Evolutionary conservation across 2,113 vertebrate genomes (phyloP).

Genomic region (Rhabdomys dilectus): DNA sequence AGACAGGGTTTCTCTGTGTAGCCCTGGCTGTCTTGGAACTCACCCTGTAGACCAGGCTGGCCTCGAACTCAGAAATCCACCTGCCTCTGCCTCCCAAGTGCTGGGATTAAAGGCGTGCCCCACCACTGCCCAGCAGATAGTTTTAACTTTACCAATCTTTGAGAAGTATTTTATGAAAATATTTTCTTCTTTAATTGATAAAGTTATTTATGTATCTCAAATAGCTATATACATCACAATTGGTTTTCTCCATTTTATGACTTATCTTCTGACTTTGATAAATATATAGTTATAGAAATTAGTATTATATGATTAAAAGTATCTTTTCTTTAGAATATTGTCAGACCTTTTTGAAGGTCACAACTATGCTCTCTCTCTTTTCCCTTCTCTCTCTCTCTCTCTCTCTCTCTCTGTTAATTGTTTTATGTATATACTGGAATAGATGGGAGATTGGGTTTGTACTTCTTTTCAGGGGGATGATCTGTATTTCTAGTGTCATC

Average conservation of each 20-base stretch:
- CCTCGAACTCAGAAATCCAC: too few species aligned
- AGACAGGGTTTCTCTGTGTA: too few species aligned
- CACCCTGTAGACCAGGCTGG: too few species aligned
- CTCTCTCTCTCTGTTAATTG: background rate
- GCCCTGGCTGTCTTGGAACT: too few species aligned
- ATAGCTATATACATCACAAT: background rate
- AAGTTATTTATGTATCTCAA: background rate
- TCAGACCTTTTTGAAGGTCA: background rate
- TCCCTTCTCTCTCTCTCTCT: background rate
- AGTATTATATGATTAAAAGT: background rate
- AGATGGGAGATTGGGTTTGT: background rate
- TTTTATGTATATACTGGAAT: conserved; percentile 8
- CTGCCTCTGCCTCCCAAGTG: too few species aligned
- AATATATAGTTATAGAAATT: background rate
- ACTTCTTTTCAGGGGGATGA: background rate
- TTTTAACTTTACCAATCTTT: background rate
- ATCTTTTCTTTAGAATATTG: background rate
- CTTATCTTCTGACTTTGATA: conserved; percentile 14
- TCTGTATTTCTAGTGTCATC: background rate
- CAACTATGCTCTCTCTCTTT: background rate
- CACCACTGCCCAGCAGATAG: background rate
- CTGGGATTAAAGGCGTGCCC: too few species aligned
- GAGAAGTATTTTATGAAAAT: conserved; percentile 15
- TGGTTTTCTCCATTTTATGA: background rate
- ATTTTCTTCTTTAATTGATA: conserved; percentile 32